A percentile compares a stretch with the other conserved stretches of the same genome.
Evolutionary conservation across 2,113 vertebrate species (phyloP).

Genomic region (Asarcornis scutulata): DNA sequence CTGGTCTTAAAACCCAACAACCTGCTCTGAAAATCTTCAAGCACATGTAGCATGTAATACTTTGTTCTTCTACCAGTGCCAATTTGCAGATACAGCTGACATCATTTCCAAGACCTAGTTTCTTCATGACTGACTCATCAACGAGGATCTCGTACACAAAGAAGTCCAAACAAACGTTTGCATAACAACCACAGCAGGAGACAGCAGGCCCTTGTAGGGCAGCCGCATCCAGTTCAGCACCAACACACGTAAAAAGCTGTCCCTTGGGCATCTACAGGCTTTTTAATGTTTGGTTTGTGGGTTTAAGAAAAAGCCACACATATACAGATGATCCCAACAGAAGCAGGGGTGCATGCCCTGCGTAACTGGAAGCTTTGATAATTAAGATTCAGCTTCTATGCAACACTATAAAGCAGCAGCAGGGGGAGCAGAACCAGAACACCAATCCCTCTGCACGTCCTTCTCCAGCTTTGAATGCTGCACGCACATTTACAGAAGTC

Average conservation of each 20-base stretch:
- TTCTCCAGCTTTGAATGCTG: not conserved
- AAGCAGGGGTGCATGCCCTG: not conserved
- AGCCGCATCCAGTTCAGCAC: not conserved
- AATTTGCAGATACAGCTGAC: not conserved
- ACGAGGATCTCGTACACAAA: not conserved
- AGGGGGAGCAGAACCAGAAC: slow-evolving; percentile 17
- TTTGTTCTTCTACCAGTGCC: not conserved
- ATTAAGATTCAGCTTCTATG: not conserved
- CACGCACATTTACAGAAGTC: not conserved
- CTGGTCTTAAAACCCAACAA: not conserved
- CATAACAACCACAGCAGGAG: not conserved
- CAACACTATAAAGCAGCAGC: not conserved
- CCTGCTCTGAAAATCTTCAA: not conserved
- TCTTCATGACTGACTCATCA: not conserved
- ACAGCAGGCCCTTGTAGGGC: not conserved
- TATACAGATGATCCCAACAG: not conserved
- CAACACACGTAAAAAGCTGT: accelerated
- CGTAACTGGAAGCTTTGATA: not conserved
- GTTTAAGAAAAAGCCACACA: not conserved
- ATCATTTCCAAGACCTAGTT: not conserved
- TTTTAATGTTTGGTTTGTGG: not conserved
- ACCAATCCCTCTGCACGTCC: accelerated
- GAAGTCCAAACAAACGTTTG: not conserved
- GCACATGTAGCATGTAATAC: not conserved
- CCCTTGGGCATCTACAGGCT: accelerated